Evolutionary conservation across 2,888 invertebrate genomes (phyloP), one percentile per base, ranked within the genome.

Genomic region (Campoplex capitator): DNA sequence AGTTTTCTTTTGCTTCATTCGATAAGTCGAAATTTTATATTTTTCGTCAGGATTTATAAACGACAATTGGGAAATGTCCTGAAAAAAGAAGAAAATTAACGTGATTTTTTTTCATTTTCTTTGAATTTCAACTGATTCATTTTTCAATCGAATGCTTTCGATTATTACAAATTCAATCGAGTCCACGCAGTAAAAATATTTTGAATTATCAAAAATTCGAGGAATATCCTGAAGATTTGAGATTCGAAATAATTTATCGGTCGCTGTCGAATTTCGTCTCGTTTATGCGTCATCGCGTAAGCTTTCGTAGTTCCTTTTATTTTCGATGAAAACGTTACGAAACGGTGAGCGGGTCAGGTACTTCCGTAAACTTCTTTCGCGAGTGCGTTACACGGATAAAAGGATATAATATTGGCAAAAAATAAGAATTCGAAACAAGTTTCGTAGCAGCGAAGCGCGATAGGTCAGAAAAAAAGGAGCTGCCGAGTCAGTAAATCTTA

Each of bases 291-390:
- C 28, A 42, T 75, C 38, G n/a, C 9, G n/a, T 0, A n/a, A 11
- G 13, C 13, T 23, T 23, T 9, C 3, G 28, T 7, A 23, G 3
- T 18, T 13, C 7, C 8, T 35, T 23, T 77, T 9, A 38, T 45
- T 67, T 67, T 77, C 67, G 67, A 67, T 8, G 16, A 8, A 4
- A 23, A 51, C 13, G 16, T 67, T 28, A 13, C 51, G 65, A 38
- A 67, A 38, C 23, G 9, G 79, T 80, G 86, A 75, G 83, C 75
- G 42, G 86, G 86, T 86, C 86, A 80, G 76, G 79, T 76, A 73
- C 67, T 58, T 51, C 38, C 62, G 74, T 74, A 38, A 68, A 51
- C 67, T 74, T 70, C 35, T 42, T 28, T 45, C 71, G n/a, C 56
- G 62, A 70, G 23, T 51, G 42, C 7, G 28, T 28, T 38, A 23